These are phyloP conservation scores for Hypotaenidia okinawae DNA, from an alignment of 2,797 vertebrate species.

Conservation along the genomic window DNA sequence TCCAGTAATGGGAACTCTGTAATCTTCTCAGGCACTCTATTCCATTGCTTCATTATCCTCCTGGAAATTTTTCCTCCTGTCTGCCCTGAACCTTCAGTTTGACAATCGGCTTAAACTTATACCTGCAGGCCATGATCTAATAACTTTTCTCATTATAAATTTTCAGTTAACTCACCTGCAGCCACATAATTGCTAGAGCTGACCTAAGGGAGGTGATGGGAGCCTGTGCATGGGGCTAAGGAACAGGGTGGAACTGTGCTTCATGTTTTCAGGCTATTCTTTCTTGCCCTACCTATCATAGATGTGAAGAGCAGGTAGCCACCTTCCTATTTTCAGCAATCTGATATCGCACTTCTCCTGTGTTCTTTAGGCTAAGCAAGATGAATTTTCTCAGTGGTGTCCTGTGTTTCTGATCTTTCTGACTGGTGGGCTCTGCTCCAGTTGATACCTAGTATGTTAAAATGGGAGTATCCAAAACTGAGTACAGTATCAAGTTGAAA, in stretches of 20 bases:
- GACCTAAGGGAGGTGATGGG: background rate
- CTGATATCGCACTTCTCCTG: background rate
- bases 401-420: background rate
- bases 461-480: background rate
- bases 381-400: background rate
- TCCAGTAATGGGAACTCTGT: background rate
- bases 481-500: background rate
- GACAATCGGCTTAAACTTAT: constrained; percentile 23
- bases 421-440: rapidly evolving
- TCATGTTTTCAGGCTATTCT: background rate
- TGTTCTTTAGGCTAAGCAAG: background rate
- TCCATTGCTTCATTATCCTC: constrained; percentile 24
- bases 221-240: rapidly evolving
- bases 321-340: background rate
- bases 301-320: background rate
- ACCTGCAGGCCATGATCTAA: constrained; percentile 1
- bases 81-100: constrained; percentile 3
- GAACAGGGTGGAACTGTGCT: background rate
- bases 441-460: background rate
- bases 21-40: background rate
- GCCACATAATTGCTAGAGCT: background rate
- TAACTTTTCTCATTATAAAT: constrained; percentile 17
- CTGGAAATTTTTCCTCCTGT: constrained; percentile 11
- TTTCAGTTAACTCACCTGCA: constrained; percentile 21
- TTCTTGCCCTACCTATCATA: background rate